Evolutionary conservation across 2,797 vertebrate species (phyloP).

Genomic region (Gymnoscopelus microlampas): DNA sequence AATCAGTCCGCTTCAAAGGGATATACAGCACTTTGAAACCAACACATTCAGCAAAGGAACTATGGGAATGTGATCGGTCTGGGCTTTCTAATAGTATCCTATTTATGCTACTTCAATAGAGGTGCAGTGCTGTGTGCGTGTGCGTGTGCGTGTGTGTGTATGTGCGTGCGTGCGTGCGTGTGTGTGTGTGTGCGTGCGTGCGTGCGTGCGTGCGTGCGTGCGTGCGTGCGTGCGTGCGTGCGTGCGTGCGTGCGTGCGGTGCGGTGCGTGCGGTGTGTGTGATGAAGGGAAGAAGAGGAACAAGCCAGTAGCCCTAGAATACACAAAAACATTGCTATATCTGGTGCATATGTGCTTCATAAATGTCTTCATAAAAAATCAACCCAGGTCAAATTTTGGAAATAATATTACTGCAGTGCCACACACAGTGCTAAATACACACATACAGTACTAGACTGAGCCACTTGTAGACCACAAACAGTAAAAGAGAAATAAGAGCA

Average conservation of each 20-base stretch:
- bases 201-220: not conserved
- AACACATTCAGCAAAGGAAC: not conserved
- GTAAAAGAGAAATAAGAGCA: too few relatives aligned
- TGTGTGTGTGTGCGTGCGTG: not conserved
- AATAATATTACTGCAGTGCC: too few relatives aligned
- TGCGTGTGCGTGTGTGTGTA: not conserved
- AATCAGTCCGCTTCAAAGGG: too few relatives aligned
- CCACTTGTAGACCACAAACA: too few relatives aligned
- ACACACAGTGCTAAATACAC: too few relatives aligned
- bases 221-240: not conserved
- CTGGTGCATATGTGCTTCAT: too few relatives aligned
- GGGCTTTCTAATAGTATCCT: not conserved
- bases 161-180: not conserved
- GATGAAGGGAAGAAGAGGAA: too few relatives aligned
- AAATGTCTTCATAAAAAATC: too few relatives aligned
- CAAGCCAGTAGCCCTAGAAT: too few relatives aligned
- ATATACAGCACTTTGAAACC: not conserved
- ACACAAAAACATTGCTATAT: too few relatives aligned
- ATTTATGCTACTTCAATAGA: not conserved
- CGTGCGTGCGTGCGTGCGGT: not conserved
- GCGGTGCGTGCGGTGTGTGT: not conserved
- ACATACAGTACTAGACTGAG: too few relatives aligned
- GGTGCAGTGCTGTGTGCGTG: not conserved
- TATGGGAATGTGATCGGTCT: not conserved
- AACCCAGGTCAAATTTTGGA: too few relatives aligned